Conservation (phyloP, 30 jellyfish, hydroid and myxozoan genomes). For the Chrysaora quinquecirrha region DNA sequence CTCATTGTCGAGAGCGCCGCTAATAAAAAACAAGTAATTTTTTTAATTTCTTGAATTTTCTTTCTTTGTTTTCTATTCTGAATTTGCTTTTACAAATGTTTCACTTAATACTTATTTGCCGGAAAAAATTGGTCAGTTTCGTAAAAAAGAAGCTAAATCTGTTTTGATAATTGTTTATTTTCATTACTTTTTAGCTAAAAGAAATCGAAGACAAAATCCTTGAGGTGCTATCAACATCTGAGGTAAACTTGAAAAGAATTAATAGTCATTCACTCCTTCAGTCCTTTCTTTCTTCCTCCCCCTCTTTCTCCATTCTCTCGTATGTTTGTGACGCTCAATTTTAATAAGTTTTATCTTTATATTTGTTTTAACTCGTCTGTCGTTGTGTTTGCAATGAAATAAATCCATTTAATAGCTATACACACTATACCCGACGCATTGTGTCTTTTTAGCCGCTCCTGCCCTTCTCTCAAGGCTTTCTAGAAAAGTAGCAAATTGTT, state of each 20-base stretch:
- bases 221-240: slow-evolving; percentile 93
- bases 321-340: too few relatives aligned
- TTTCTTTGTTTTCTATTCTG: background rate
- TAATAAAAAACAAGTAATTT: slow-evolving; percentile 53
- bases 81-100: background rate
- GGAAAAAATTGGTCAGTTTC: background rate
- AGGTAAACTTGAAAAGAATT: slow-evolving; percentile 51
- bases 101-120: background rate
- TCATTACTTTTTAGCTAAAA: slow-evolving; percentile 61
- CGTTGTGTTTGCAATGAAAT: background rate
- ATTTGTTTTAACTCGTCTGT: too few relatives aligned
- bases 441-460: too few relatives aligned
- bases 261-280: too few relatives aligned
- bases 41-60: too few relatives aligned
- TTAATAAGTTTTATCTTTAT: too few relatives aligned
- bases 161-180: background rate
- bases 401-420: background rate
- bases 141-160: background rate
- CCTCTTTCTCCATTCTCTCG: too few relatives aligned
- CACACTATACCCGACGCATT: too few relatives aligned
- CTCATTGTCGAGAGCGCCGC: slow-evolving; percentile 67
- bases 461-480: too few relatives aligned
- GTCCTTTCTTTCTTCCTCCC: too few relatives aligned
- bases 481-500: too few relatives aligned
- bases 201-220: slow-evolving; percentile 97